Evolutionary conservation across 2,888 invertebrate genomes (phyloP), one percentile per base, ranked within the genome.

Genomic region (Adelphocoris suturalis): DNA sequence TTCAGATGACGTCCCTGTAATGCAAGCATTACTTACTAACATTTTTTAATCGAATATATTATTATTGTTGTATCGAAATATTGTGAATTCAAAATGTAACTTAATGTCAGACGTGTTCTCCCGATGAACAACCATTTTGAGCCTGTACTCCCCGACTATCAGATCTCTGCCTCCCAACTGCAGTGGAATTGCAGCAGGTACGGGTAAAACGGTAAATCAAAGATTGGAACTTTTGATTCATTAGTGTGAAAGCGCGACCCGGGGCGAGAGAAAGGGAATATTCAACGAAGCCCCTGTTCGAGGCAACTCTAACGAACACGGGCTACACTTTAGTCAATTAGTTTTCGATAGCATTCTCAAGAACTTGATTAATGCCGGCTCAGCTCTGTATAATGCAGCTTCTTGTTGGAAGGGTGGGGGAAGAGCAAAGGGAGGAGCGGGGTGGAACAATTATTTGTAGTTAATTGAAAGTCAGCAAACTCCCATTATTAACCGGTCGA

Each of bases 391-490:
- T 78, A 78, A 46, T 78, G 78, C 78, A 78, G 78, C n/a, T 46
- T 28, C 78, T 46, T 78, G 16, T 12, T 9, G 28, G 37, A 12
- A 0, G 7, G 27, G n/a, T n/a, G n/a, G n/a, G n/a, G n/a, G 37
- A 37, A 7, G 37, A 37, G 37, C 37, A 7, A n/a, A n/a, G n/a
- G n/a, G n/a, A n/a, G 37, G 37, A 7, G 37, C 37, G 37, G 37
- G 37, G 37, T 37, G 78, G 46, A 78, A 78, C 78, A 46, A 78
- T 78, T 78, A 78, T 78, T 37, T 37, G 28, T n/a, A 46, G 78
- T 78, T 78, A 78, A 78, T 78, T 78, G 78, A 78, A 78, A 78
- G 78, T 78, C 78, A 78, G 78, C 78, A 78, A 78, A 78, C 78
- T 78, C 28, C 46, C 78, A 16, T 61, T 16, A 61, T 61, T 61